Percentiles rank a stretch among this genome's conserved stretches.
Evolutionary conservation across 2,113 vertebrate species (phyloP).

Genomic region (Mesembrinibis cayennensis): DNA sequence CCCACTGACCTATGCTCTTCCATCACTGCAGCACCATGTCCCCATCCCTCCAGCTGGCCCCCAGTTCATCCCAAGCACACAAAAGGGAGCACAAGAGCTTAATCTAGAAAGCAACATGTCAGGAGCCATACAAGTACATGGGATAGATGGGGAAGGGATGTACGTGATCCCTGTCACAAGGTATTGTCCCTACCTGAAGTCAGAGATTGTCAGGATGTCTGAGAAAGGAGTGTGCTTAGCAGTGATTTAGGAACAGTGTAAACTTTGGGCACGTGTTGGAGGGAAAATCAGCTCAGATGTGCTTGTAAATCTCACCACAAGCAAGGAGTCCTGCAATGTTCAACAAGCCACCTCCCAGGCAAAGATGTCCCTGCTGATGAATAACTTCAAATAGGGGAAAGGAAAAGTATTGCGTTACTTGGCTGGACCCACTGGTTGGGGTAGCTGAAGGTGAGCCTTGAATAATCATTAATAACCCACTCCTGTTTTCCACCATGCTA

Average conservation of each 20-base stretch:
- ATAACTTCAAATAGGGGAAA: background rate
- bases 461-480: background rate
- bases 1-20: background rate
- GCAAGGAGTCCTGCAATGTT: background rate
- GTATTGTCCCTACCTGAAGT: background rate
- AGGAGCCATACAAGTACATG: background rate
- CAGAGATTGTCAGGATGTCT: background rate
- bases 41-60: background rate
- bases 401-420: background rate
- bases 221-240: background rate
- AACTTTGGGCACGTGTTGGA: accelerated
- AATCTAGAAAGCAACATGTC: accelerated
- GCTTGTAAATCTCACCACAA: background rate
- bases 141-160: background rate
- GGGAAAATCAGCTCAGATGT: background rate
- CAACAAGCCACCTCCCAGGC: background rate
- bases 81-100: background rate
- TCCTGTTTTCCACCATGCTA: background rate
- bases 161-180: background rate
- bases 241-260: background rate
- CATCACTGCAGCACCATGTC: background rate
- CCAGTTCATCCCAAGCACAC: background rate
- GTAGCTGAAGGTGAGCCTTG: background rate
- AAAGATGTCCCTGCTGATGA: background rate
- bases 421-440: background rate